Evolutionary conservation across 53 echinoderm and acorn worm species (phyloP).

Genomic region (Mesocentrotus franciscanus): DNA sequence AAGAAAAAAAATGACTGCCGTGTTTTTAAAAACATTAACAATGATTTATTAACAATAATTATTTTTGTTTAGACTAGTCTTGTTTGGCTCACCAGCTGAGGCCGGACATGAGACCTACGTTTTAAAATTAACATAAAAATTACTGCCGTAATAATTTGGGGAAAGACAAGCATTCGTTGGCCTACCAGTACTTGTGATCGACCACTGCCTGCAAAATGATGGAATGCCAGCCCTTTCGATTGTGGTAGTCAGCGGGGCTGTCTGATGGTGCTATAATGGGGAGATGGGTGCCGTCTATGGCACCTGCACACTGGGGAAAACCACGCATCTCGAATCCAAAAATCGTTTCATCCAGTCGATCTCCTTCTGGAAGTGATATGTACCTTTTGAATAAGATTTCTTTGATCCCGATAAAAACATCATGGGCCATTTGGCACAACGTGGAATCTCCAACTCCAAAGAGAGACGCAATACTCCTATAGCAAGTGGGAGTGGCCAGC

Average conservation of each 20-base stretch:
- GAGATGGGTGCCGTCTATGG: constrained; percentile 80
- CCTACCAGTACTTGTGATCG: constrained; percentile 76
- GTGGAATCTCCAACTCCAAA: constrained; percentile 44
- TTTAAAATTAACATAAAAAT: not conserved
- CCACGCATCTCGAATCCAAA: constrained; percentile 68
- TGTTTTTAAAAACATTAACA: too few species aligned
- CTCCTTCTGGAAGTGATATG: constrained; percentile 44
- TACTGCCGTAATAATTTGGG: not conserved
- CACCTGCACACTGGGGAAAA: constrained; percentile 75
- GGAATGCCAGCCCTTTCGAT: constrained; percentile 78
- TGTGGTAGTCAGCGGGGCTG: constrained; percentile 73
- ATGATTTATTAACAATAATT: too few species aligned
- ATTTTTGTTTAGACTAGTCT: too few species aligned
- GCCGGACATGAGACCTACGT: not conserved
- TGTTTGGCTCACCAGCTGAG: too few species aligned
- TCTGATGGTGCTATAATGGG: constrained; percentile 66
- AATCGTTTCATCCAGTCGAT: not conserved
- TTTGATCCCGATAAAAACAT: constrained; percentile 30
- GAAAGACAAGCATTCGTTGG: not conserved
- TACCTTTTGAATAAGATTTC: not conserved
- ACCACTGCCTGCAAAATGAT: constrained; percentile 80
- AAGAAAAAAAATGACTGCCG: not conserved
- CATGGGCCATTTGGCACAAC: not conserved
- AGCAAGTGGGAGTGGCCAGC: constrained; percentile 54
- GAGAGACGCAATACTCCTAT: not conserved